phyloP scores from a whole-genome alignment of 2,797 vertebrate species.

The Pogonophryne albipinna region DNA sequence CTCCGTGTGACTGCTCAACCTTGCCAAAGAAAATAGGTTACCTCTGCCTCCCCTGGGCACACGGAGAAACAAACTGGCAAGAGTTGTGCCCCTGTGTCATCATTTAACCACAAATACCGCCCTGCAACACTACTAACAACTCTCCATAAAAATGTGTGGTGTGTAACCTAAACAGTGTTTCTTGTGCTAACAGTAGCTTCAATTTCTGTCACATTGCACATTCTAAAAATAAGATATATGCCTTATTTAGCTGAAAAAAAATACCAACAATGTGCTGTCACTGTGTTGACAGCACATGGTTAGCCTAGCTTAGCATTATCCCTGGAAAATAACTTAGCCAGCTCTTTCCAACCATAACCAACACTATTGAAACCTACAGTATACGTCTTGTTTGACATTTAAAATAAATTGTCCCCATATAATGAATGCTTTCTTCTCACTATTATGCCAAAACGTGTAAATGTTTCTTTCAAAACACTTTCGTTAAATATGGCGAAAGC shows the following conservation, averaged over 20 bases:
- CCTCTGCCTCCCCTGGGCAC: slow-evolving; percentile 70
- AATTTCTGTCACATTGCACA: not conserved
- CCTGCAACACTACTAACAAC: slow-evolving; percentile 50
- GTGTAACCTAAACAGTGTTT: slow-evolving; percentile 2
- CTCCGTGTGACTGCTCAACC: slow-evolving; percentile 78
- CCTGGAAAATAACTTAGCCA: no score
- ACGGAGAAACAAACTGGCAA: slow-evolving; percentile 64
- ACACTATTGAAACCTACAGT: not conserved
- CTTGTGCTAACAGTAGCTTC: slow-evolving; percentile 8
- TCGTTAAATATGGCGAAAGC: not conserved
- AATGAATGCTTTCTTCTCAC: not conserved
- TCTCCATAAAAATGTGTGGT: not conserved
- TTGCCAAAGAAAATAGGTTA: slow-evolving; percentile 85
- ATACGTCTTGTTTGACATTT: no score
- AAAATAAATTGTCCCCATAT: not conserved
- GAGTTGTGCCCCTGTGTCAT: slow-evolving; percentile 65
- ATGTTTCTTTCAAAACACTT: not conserved
- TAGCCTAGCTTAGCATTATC: no score
- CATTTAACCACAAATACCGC: slow-evolving; percentile 67
- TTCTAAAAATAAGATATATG: not conserved
- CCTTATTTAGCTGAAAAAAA: not conserved
- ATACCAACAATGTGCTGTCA: no score
- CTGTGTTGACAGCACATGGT: no score
- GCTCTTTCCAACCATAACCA: no score
- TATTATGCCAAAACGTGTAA: not conserved